Conservation (phyloP, 1,140 invertebrate species). For the Aphaenogaster rudis region DNA sequence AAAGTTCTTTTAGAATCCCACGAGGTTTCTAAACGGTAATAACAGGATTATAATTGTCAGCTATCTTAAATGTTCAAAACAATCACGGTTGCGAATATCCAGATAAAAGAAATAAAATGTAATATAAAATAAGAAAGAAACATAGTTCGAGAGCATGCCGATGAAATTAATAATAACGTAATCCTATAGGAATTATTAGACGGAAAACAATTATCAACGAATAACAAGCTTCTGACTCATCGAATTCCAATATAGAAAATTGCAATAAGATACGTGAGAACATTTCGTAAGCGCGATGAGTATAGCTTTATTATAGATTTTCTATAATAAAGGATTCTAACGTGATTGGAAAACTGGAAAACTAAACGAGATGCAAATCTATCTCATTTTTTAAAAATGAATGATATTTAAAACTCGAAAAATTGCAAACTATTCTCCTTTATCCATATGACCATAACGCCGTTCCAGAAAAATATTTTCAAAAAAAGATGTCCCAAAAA, state of each 20-base stretch:
- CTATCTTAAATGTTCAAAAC: not conserved
- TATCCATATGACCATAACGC: not conserved
- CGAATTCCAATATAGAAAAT: not conserved
- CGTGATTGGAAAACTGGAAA: slow-evolving; percentile 1
- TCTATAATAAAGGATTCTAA: slow-evolving; percentile 3
- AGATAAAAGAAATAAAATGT: not conserved
- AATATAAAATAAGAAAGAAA: not conserved
- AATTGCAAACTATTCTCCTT: not conserved
- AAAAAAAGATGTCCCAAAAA: not conserved
- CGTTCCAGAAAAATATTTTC: not conserved
- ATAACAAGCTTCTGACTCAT: not conserved
- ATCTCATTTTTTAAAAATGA: not conserved
- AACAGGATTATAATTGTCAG: not conserved
- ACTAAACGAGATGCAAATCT: not conserved
- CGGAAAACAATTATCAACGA: not conserved
- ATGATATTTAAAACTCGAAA: not conserved
- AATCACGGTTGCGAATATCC: not conserved
- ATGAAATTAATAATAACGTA: slow-evolving; percentile 7
- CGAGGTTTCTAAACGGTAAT: not conserved
- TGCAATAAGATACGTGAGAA: not conserved
- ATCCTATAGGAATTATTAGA: not conserved
- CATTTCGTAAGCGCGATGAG: not conserved
- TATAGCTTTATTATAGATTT: slow-evolving; percentile 9
- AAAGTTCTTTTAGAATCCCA: not conserved
- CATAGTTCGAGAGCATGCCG: not conserved